A percentile compares a stretch with the other conserved stretches of the same genome.
Conservation (phyloP, 2,113 vertebrate species). For the Pelvicachromis taeniatus region DNA sequence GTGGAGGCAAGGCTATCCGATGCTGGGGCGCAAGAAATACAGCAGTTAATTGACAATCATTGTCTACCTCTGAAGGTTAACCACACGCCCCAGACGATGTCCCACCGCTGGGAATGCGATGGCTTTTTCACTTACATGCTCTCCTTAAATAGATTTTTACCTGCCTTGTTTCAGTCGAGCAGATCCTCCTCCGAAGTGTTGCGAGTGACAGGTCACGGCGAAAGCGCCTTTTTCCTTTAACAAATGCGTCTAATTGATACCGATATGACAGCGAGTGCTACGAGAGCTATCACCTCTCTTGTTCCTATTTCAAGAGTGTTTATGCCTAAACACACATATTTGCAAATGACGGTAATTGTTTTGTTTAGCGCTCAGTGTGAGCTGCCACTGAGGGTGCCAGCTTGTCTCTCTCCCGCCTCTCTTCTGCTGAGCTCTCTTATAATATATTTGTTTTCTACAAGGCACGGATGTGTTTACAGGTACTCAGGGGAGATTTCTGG, state of each 20-base stretch:
- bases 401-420: conserved; percentile 69
- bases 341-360: conserved; percentile 75
- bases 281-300: conserved; percentile 46
- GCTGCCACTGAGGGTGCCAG: conserved; percentile 75
- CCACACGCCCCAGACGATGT: conserved; percentile 64
- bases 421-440: conserved; percentile 68
- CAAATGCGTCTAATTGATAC: conserved; percentile 52
- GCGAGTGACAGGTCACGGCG: conserved; percentile 35
- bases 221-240: not conserved
- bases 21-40: conserved; percentile 61
- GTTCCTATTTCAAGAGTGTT: conserved; percentile 60
- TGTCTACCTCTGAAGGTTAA: conserved; percentile 73
- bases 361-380: conserved; percentile 77
- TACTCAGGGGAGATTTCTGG: conserved; percentile 99
- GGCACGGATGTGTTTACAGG: conserved; percentile 99
- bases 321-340: conserved; percentile 73
- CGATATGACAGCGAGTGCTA: conserved; percentile 36
- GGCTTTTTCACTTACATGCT: conserved; percentile 68
- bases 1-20: conserved; percentile 53
- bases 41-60: conserved; percentile 75
- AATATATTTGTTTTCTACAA: conserved; percentile 98
- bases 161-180: conserved; percentile 37
- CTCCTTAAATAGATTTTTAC: conserved; percentile 65
- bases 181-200: conserved; percentile 16
- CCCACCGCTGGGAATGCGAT: conserved; percentile 58